A percentile compares a stretch with the other conserved stretches of the same genome.
These are phyloP conservation scores for Solenopsis invicta DNA, from an alignment of 1,140 invertebrate species.

Conservation along the genomic window DNA sequence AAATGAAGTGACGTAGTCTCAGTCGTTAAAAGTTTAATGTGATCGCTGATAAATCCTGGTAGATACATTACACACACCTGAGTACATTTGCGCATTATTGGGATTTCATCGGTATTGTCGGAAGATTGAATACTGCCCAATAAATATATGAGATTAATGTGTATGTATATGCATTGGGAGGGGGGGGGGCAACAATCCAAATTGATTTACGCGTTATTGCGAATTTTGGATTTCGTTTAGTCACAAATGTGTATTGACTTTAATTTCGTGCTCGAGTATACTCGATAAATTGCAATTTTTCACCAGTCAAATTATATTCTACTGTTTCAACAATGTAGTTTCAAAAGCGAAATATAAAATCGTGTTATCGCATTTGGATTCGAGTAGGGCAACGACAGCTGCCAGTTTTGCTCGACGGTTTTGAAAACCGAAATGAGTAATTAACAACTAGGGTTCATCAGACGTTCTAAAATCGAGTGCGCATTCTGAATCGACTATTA, in stretches of 20 bases:
- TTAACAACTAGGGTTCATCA: slow-evolving; percentile 53
- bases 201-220: slow-evolving; percentile 39
- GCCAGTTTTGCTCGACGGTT: slow-evolving; percentile 16
- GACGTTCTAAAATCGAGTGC: slow-evolving; percentile 20
- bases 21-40: slow-evolving; percentile 38
- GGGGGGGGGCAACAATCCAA: neutral
- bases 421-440: slow-evolving; percentile 39
- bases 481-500: slow-evolving; percentile 50
- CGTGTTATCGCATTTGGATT: slow-evolving; percentile 28
- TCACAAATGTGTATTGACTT: neutral
- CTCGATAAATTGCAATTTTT: slow-evolving; percentile 49
- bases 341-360: slow-evolving; percentile 36
- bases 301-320: slow-evolving; percentile 6
- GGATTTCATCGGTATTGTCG: neutral
- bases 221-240: slow-evolving; percentile 30
- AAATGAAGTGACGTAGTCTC: slow-evolving; percentile 15
- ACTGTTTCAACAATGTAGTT: slow-evolving; percentile 8
- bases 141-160: slow-evolving; percentile 49
- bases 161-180: too few species aligned
- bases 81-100: slow-evolving; percentile 6
- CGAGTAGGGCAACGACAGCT: neutral
- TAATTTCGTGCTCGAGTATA: slow-evolving; percentile 25
- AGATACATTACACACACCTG: slow-evolving; percentile 12
- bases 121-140: slow-evolving; percentile 17
- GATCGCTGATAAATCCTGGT: slow-evolving; percentile 2